Conservation (phyloP, 2,797 vertebrate genomes). For the Cyprinodon diabolis region DNA sequence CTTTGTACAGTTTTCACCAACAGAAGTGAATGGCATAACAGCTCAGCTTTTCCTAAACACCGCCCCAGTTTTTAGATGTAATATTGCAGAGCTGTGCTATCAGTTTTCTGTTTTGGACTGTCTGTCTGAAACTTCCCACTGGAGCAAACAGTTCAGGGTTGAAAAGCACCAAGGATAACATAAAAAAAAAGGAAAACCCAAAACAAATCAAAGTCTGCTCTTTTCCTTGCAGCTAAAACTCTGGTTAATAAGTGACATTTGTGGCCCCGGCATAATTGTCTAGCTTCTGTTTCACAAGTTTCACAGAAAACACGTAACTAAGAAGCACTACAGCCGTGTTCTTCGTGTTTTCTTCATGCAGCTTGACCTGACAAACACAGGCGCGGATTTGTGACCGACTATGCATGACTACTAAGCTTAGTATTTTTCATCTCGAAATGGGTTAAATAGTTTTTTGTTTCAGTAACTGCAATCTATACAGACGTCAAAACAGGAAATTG, state of each 20-base stretch:
- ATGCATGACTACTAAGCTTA: too few relatives aligned
- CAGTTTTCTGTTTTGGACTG: not conserved
- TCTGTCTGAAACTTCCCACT: not conserved
- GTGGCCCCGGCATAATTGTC: not conserved
- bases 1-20: not conserved
- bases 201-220: constrained; percentile 60
- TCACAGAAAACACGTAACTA: not conserved
- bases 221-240: constrained; percentile 2
- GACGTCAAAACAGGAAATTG: not conserved
- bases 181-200: not conserved
- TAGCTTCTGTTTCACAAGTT: not conserved
- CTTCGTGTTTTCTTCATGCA: not conserved
- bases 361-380: not conserved
- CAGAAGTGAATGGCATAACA: not conserved
- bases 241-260: constrained; percentile 57
- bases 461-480: too few relatives aligned
- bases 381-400: not conserved
- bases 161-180: constrained; percentile 5
- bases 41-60: not conserved
- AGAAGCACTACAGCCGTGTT: not conserved
- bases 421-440: not conserved
- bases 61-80: not conserved
- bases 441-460: not conserved
- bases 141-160: not conserved
- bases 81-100: not conserved